A percentile compares a stretch with the other conserved stretches of the same genome.
Conservation (phyloP, 2,797 vertebrate genomes). For the Perodicticus potto region DNA sequence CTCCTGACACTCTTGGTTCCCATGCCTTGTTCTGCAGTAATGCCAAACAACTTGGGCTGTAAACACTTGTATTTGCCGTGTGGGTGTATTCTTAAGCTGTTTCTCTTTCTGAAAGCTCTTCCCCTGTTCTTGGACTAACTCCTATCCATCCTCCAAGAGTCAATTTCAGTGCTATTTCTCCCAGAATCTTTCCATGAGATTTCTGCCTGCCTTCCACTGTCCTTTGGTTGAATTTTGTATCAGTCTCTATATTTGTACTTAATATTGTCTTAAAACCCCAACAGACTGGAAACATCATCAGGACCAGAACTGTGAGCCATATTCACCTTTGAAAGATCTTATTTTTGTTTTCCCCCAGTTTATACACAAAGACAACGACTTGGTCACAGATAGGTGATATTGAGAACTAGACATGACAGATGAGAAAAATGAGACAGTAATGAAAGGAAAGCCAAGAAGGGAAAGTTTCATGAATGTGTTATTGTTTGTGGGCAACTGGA, state of each 20-base stretch:
- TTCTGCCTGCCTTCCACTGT: neutral
- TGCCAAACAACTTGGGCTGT: neutral
- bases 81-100: neutral
- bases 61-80: neutral
- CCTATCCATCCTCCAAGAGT: neutral
- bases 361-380: neutral
- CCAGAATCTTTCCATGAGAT: neutral
- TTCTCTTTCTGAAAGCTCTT: conserved; percentile 13
- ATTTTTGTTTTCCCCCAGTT: neutral
- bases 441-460: neutral
- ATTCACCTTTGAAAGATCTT: neutral
- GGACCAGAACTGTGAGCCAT: neutral
- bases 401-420: neutral
- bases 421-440: neutral
- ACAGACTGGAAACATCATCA: neutral
- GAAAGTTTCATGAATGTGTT: neutral
- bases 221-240: neutral
- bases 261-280: neutral
- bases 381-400: neutral
- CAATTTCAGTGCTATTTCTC: neutral
- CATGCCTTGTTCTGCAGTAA: neutral
- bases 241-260: neutral
- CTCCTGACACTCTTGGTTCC: neutral
- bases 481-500: neutral
- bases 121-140: neutral